Percentiles rank a stretch among this genome's conserved stretches.
phyloP scores from a whole-genome alignment of 1,140 invertebrate genomes.

The Pollicipes pollicipes region DNA sequence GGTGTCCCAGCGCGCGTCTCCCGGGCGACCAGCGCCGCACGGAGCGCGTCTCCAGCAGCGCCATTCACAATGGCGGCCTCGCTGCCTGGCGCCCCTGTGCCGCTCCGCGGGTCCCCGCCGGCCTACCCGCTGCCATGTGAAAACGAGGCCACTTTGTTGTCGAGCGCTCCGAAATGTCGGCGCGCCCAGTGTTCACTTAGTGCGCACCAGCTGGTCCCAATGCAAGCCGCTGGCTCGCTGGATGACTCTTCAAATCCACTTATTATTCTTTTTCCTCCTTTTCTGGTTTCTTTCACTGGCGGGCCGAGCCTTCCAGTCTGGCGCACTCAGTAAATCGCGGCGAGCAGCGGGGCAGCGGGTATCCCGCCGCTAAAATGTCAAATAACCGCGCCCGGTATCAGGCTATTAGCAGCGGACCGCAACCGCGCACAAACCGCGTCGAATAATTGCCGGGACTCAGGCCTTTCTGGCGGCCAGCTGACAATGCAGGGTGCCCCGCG shows the following conservation, averaged over 20 bases:
- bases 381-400: neutral
- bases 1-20: too few relatives aligned
- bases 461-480: neutral
- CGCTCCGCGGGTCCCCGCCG: too few relatives aligned
- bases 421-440: too few relatives aligned
- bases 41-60: neutral
- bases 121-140: neutral
- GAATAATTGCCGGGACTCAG: too few relatives aligned
- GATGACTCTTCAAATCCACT: slow-evolving; percentile 1
- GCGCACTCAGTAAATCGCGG: neutral
- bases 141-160: slow-evolving; percentile 1
- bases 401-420: neutral
- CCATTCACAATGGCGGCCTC: neutral
- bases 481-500: neutral
- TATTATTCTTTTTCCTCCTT: slow-evolving; percentile 2
- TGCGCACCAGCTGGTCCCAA: slow-evolving; percentile 1
- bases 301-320: neutral
- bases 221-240: neutral
- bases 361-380: neutral
- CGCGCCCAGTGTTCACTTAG: neutral
- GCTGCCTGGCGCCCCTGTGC: neutral
- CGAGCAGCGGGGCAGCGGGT: neutral
- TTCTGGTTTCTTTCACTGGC: neutral
- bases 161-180: neutral
- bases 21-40: too few relatives aligned